Base-by-base conservation (phyloP, 37 sponge, comb jelly and placozoan species). In the Eunapius fragilis region DNA sequence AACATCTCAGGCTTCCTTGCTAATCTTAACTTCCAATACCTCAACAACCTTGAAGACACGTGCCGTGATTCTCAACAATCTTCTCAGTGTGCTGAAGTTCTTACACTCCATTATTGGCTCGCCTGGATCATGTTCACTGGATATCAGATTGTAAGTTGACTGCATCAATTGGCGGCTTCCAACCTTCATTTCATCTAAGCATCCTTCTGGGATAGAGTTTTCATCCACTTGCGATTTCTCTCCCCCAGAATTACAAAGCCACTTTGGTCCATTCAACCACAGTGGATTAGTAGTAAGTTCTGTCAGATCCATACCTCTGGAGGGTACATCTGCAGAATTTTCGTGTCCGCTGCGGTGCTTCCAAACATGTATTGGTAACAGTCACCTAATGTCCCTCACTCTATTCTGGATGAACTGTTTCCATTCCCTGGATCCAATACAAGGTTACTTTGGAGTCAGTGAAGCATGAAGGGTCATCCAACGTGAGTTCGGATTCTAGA, bases 401-500 rank as follows among this genome's bases (percentile, higher is more conserved):
- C 87, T 35, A 45, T 86, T 86, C 74, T 79, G 71, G 35, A 86
- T 80, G 47, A 86, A 86, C 24, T 77, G 87, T 26, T 38, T 72
- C 87, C 87, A 86, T 41, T 77, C 23, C 26, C 23, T 47, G 50
- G 30, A 84, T 84, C 84, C 84, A 84, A 58, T 48, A 75, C 27
- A 84, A 48, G 38, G 69, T 76, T 34, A 67, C 76, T 26, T 70
- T 70, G 25, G 83, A 82, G 37, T 82, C 83, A n/a, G 72, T 70
- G 33, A 35, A 82, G 37, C 83, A 82, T 31, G 38, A 35, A 31
- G 73, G 4, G 7, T 82, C 72, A 31, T 27, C 26, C 23, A 82
- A 58, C 6, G n/a, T 2, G n/a, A 70, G 13, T 73, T 79, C 80
- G 17, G 28, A 13, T 34, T 82, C 72, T 24, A 82, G 72, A 71